phyloP scores from a whole-genome alignment of 2,888 invertebrate genomes.

The Myopa tessellatipennis region DNA sequence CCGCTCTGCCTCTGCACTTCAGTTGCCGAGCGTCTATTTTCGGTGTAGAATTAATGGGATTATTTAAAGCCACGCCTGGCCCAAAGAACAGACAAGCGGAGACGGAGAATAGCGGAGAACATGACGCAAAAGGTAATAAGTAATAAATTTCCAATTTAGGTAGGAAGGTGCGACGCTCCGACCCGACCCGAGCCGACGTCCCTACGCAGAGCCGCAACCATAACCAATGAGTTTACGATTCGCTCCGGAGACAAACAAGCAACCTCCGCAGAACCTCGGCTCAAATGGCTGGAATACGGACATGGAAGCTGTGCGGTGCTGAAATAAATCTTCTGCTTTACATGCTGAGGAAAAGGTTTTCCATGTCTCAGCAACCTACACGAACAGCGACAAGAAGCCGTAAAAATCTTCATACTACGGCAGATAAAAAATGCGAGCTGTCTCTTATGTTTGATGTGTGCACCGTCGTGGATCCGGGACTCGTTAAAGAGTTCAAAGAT shows the following conservation, averaged over 20 bases:
- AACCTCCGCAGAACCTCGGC: neutral
- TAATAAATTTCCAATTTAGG: slow-evolving; percentile 46
- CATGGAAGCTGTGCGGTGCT: neutral
- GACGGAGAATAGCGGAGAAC: neutral
- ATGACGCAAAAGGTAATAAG: slow-evolving; percentile 34
- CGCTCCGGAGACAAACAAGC: neutral
- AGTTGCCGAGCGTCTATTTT: slow-evolving; percentile 24
- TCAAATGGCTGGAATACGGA: neutral
- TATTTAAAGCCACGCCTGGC: slow-evolving; percentile 35
- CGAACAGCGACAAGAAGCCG: slow-evolving; percentile 8
- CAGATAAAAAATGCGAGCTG: neutral
- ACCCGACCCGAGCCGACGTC: neutral
- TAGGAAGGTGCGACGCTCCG: slow-evolving; percentile 30
- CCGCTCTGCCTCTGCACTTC: slow-evolving; percentile 18
- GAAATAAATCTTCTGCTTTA: slow-evolving; percentile 9
- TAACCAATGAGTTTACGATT: slow-evolving; percentile 32
- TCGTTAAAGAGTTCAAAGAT: slow-evolving; percentile 25
- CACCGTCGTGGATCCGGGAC: neutral
- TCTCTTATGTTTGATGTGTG: neutral
- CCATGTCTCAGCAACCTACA: slow-evolving; percentile 35
- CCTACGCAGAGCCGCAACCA: slow-evolving; percentile 16
- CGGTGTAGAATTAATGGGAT: slow-evolving; percentile 25
- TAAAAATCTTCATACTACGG: neutral
- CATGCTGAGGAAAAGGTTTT: slow-evolving; percentile 27
- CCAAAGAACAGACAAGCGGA: neutral